A percentile compares a stretch with the other conserved stretches of the same genome.
Conservation (phyloP, 1,140 invertebrate genomes). For the Gryllus bimaculatus region DNA sequence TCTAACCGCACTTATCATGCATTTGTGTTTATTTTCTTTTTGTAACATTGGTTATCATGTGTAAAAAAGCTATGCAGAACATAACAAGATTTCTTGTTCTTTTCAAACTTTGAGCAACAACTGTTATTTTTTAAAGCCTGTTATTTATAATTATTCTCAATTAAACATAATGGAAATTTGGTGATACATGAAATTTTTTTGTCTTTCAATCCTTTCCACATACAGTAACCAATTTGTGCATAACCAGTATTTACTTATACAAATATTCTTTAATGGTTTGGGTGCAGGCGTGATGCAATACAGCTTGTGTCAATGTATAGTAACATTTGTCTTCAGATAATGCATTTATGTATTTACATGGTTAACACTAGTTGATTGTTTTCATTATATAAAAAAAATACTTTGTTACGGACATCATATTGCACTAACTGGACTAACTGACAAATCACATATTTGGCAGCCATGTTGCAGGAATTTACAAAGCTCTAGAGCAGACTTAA, state of each 20-base stretch:
- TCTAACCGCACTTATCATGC: slow-evolving; percentile 11
- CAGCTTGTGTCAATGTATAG: slow-evolving; percentile 6
- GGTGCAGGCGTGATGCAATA: slow-evolving; percentile 4
- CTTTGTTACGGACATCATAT: slow-evolving; percentile 6
- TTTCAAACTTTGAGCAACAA: slow-evolving; percentile 17
- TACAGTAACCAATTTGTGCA: slow-evolving; percentile 17
- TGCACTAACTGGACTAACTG: slow-evolving; percentile 11
- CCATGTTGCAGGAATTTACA: slow-evolving; percentile 15
- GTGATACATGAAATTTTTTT: slow-evolving; percentile 9
- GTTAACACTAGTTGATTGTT: slow-evolving; percentile 11
- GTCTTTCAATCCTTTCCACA: slow-evolving; percentile 10
- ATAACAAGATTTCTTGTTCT: slow-evolving; percentile 13
- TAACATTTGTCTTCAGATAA: slow-evolving; percentile 7
- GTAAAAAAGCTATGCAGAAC: slow-evolving; percentile 15
- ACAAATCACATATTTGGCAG: slow-evolving; percentile 13
- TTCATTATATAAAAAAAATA: slow-evolving; percentile 1
- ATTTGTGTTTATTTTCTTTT: slow-evolving; percentile 14
- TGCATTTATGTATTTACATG: slow-evolving; percentile 14
- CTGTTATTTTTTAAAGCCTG: slow-evolving; percentile 13
- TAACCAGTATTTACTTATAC: slow-evolving; percentile 9
- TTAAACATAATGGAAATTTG: slow-evolving; percentile 12
- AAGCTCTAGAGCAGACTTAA: slow-evolving; percentile 15
- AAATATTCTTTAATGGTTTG: slow-evolving; percentile 6
- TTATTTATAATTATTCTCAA: slow-evolving; percentile 12
- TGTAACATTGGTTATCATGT: slow-evolving; percentile 15